These are phyloP conservation scores for Pseudomyrmex dendroicus DNA, from an alignment of 1,140 invertebrate species.

Conservation along the genomic window DNA sequence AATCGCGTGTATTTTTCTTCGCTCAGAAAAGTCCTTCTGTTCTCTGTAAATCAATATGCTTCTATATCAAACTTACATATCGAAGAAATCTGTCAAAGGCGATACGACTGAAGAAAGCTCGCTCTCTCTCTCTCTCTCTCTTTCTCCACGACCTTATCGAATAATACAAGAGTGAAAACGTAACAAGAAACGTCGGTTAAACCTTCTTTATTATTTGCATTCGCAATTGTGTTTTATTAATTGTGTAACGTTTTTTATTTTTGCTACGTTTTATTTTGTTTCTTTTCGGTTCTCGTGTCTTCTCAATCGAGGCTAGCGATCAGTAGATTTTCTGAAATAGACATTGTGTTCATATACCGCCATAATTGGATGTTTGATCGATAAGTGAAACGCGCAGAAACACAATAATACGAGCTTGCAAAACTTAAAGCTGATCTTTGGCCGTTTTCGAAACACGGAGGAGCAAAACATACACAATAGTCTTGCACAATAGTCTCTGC, in stretches of 20 bases:
- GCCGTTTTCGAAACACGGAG: slow-evolving; percentile 66
- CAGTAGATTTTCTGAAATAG: slow-evolving; percentile 15
- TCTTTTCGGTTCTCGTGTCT: neutral
- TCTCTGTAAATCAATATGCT: slow-evolving; percentile 19
- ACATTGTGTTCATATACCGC: neutral
- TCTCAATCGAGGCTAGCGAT: slow-evolving; percentile 17
- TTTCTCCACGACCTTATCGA: slow-evolving; percentile 12
- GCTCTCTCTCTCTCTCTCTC: too few species aligned
- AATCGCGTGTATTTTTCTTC: neutral
- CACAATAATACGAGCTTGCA: neutral
- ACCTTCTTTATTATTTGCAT: slow-evolving; percentile 18
- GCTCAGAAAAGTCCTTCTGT: slow-evolving; percentile 28
- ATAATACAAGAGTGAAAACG: slow-evolving; percentile 15
- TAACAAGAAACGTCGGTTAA: slow-evolving; percentile 22
- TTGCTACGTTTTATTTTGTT: neutral
- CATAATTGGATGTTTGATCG: neutral
- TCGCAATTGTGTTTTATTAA: slow-evolving; percentile 2
- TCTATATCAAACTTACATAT: slow-evolving; percentile 49
- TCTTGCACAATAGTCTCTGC: slow-evolving; percentile 12
- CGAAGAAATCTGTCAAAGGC: slow-evolving; percentile 28
- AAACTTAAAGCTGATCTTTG: slow-evolving; percentile 63
- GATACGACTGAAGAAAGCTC: slow-evolving; percentile 1
- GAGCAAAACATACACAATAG: slow-evolving; percentile 58
- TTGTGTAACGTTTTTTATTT: slow-evolving; percentile 20
- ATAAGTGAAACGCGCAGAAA: neutral